A percentile compares a stretch with the other conserved stretches of the same genome.
Evolutionary conservation across 2,888 invertebrate genomes (phyloP).

Genomic region (Baronia brevicornis): DNA sequence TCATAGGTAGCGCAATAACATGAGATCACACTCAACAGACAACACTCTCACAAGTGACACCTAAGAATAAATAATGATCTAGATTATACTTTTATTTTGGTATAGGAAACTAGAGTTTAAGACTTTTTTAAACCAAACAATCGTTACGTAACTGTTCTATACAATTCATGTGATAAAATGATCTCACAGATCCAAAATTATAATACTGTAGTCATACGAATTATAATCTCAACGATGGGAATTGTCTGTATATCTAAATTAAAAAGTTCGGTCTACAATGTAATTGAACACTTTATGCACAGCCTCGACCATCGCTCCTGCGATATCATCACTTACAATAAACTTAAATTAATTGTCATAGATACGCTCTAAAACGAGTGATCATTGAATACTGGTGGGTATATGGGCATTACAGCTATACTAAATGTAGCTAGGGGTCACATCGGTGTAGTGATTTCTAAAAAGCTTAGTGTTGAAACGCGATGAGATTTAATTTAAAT

Average conservation of each 20-base stretch:
- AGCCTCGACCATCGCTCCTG: slow-evolving; percentile 62
- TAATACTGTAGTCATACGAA: slow-evolving; percentile 62
- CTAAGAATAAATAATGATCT: slow-evolving; percentile 69
- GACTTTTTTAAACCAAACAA: slow-evolving; percentile 26
- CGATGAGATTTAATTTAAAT: no score
- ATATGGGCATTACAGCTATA: slow-evolving; percentile 28
- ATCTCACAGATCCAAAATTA: slow-evolving; percentile 42
- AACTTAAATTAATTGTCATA: slow-evolving; percentile 60
- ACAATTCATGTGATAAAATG: slow-evolving; percentile 31
- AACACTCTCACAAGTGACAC: slow-evolving; percentile 48
- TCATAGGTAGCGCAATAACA: slow-evolving; percentile 44
- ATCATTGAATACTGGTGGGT: slow-evolving; percentile 73
- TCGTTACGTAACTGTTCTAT: slow-evolving; percentile 33
- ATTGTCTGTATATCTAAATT: slow-evolving; percentile 52
- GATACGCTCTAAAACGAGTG: slow-evolving; percentile 75
- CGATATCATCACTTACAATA: slow-evolving; percentile 62
- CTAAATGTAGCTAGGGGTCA: slow-evolving; percentile 12
- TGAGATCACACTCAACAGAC: slow-evolving; percentile 67
- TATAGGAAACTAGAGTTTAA: slow-evolving; percentile 65
- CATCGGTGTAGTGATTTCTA: slow-evolving; percentile 6
- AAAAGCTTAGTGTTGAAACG: slow-evolving; percentile 19
- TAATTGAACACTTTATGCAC: slow-evolving; percentile 74
- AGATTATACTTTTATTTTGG: slow-evolving; percentile 66
- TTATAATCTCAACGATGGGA: slow-evolving; percentile 70
- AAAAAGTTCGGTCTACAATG: slow-evolving; percentile 49